Evolutionary conservation across 35 echinoderm and acorn worm genomes (phyloP).

Genomic region (Strongylocentrotus purpuratus): DNA sequence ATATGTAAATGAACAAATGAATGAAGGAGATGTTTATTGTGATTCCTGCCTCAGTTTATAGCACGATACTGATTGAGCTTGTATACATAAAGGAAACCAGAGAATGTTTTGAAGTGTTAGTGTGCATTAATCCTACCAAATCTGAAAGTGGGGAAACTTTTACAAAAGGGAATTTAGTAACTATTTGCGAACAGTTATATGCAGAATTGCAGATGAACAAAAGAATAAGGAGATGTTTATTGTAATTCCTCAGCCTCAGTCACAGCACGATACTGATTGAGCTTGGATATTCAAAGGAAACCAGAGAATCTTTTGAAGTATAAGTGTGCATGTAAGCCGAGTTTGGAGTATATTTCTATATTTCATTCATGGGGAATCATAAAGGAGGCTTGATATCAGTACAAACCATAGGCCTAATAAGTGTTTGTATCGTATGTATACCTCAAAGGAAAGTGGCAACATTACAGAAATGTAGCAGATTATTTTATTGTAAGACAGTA

Average conservation of each 20-base stretch:
- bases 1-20: not conserved
- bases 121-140: not conserved
- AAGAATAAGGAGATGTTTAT: not conserved
- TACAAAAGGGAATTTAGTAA: not conserved
- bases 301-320: too few species aligned
- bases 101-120: too few species aligned
- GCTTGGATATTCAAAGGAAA: not conserved
- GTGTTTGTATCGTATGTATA: too few species aligned
- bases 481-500: too few species aligned
- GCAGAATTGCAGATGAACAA: not conserved
- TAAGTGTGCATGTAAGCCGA: too few species aligned
- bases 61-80: not conserved
- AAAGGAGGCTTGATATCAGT: too few species aligned
- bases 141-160: not conserved
- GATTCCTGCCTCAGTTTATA: not conserved
- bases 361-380: too few species aligned
- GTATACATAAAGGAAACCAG: too few species aligned
- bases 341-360: too few species aligned
- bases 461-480: too few species aligned
- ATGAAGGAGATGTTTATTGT: not conserved
- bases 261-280: not conserved
- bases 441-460: too few species aligned
- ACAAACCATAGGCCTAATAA: too few species aligned
- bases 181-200: conserved; percentile 24
- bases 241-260: not conserved